phyloP scores from a whole-genome alignment of 2,888 invertebrate genomes.

The Ennomos erosarius region DNA sequence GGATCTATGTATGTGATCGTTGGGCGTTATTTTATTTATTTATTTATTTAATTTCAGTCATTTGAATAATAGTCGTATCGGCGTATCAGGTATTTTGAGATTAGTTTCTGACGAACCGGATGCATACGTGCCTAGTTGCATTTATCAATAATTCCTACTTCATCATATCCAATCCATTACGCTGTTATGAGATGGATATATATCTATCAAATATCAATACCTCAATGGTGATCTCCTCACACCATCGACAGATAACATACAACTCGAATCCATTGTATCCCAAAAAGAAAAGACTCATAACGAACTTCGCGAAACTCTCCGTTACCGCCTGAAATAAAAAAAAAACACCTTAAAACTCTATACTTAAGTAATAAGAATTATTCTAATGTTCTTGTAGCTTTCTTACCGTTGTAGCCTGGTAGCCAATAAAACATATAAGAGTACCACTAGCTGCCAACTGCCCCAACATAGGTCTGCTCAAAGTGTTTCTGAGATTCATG shows the following conservation, averaged over 20 bases:
- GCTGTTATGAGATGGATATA: too few relatives aligned
- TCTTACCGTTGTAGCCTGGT: conserved; percentile 68
- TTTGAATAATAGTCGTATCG: too few relatives aligned
- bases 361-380: neutral
- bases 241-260: conserved; percentile 73
- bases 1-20: too few relatives aligned
- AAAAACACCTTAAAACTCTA: neutral
- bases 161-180: too few relatives aligned
- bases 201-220: conserved; percentile 41
- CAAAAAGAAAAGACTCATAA: conserved; percentile 70
- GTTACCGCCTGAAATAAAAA: conserved; percentile 58
- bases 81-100: too few relatives aligned
- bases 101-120: too few relatives aligned
- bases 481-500: conserved; percentile 55
- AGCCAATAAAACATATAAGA: conserved; percentile 73
- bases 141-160: too few relatives aligned
- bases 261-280: conserved; percentile 70
- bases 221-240: conserved; percentile 71
- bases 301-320: conserved; percentile 57
- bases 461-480: conserved; percentile 71
- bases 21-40: too few relatives aligned
- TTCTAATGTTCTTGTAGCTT: too few relatives aligned
- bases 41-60: too few relatives aligned
- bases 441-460: conserved; percentile 69
- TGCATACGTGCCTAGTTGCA: too few relatives aligned